Percentiles rank a stretch among this genome's conserved stretches.
These are phyloP conservation scores for Eilema sororculum DNA, from an alignment of 2,888 invertebrate genomes.

Conservation along the genomic window DNA sequence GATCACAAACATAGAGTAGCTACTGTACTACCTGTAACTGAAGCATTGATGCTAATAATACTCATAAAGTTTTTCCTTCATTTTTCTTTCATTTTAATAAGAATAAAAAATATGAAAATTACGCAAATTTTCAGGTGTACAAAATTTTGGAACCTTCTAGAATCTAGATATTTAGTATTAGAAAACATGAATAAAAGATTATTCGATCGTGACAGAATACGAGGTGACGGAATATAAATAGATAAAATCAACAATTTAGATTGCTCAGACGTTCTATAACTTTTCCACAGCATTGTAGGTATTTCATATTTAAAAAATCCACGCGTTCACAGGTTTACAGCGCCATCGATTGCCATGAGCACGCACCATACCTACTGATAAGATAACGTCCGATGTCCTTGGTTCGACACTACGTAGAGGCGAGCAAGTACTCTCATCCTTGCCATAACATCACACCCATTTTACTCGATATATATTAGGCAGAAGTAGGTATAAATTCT, in stretches of 20 bases:
- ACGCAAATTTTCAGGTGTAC: too few species aligned
- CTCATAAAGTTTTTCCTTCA: too few species aligned
- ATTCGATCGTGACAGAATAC: too few species aligned
- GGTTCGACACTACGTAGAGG: slow-evolving; percentile 31
- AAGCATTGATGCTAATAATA: too few species aligned
- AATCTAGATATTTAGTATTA: too few species aligned
- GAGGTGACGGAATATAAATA: too few species aligned
- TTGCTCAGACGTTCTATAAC: neutral
- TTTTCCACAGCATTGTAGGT: slow-evolving; percentile 21
- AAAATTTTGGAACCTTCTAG: too few species aligned
- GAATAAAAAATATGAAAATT: too few species aligned
- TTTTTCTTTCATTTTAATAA: too few species aligned
- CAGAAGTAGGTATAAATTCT: neutral
- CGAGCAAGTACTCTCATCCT: slow-evolving; percentile 11
- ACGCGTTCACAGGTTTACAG: slow-evolving; percentile 44
- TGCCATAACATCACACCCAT: slow-evolving; percentile 4
- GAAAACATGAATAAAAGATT: too few species aligned
- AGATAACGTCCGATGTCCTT: slow-evolving; percentile 61
- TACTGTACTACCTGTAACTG: too few species aligned
- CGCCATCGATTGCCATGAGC: slow-evolving; percentile 60
- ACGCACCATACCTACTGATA: slow-evolving; percentile 57
- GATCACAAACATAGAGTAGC: too few species aligned
- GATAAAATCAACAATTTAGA: neutral
- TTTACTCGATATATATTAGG: neutral
- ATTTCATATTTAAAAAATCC: slow-evolving; percentile 53